These are phyloP conservation scores for Actenoides lindsayi DNA, from an alignment of 2,113 vertebrate genomes.

Conservation along the genomic window DNA sequence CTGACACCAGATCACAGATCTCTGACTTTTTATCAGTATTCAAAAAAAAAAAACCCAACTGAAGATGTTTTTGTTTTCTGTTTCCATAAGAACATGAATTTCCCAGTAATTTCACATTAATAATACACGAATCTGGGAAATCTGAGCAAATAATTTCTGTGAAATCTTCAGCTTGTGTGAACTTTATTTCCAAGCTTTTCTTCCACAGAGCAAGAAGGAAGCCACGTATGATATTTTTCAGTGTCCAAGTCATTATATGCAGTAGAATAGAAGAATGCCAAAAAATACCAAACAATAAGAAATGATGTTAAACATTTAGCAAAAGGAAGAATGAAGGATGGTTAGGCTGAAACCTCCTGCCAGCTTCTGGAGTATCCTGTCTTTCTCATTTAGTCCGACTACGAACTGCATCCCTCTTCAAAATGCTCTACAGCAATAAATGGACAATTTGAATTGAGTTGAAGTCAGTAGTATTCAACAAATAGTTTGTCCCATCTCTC, in stretches of 20 bases:
- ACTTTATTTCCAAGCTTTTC: background rate
- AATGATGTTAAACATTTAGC: background rate
- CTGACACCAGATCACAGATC: background rate
- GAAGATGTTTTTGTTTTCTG: background rate
- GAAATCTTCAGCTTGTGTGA: background rate
- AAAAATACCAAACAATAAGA: background rate
- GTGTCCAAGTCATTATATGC: background rate
- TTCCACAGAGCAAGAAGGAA: background rate
- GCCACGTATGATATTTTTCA: background rate
- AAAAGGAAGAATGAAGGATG: background rate
- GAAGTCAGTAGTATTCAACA: background rate
- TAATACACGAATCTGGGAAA: background rate
- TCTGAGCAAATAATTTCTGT: background rate
- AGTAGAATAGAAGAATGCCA: background rate
- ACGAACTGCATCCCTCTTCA: background rate
- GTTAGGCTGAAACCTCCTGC: background rate
- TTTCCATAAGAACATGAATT: background rate
- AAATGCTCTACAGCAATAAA: background rate
- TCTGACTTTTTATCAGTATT: background rate
- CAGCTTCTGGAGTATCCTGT: background rate
- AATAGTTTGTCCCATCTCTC: background rate
- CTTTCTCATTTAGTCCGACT: background rate
- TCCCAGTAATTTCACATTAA: background rate
- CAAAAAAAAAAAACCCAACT: background rate
- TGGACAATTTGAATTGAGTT: background rate